phyloP scores from a whole-genome alignment of 2,113 vertebrate species.

The Cephalopholis sonnerati region DNA sequence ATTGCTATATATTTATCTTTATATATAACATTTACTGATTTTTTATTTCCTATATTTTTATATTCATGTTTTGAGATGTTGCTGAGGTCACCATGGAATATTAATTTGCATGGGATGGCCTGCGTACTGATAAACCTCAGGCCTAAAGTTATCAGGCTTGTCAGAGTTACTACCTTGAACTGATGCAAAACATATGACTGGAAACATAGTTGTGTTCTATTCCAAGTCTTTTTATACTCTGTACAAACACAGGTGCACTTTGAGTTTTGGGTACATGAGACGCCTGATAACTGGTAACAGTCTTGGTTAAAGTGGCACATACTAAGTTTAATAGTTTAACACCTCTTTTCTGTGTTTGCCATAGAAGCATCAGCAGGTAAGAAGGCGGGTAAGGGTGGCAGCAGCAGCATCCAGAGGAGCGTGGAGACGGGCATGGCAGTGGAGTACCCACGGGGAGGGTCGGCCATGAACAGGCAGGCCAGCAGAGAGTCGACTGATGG shows the following conservation, averaged over 20 bases:
- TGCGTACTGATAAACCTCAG: conserved; percentile 12
- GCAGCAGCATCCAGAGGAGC: conserved; percentile 94
- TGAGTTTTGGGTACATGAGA: conserved; percentile 15
- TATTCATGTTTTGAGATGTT: conserved; percentile 13
- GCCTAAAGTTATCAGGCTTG: conserved; percentile 54
- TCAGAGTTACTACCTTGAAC: conserved; percentile 14
- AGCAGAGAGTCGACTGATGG: conserved; percentile 97
- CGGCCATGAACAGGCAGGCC: conserved; percentile 94
- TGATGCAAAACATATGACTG: background rate
- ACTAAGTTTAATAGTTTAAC: background rate
- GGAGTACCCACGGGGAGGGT: conserved; percentile 89
- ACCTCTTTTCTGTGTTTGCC: background rate
- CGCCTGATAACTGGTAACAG: conserved; percentile 48
- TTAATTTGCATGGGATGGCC: conserved; percentile 55
- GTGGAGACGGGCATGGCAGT: conserved; percentile 98
- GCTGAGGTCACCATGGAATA: conserved; percentile 59
- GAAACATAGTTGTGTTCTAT: background rate
- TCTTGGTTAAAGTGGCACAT: background rate
- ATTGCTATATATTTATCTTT: background rate
- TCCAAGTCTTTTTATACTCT: background rate
- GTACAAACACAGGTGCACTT: background rate
- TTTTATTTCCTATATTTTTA: too few relatives aligned
- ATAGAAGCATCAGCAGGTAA: conserved; percentile 90
- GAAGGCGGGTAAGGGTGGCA: conserved; percentile 87
- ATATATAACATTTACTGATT: too few relatives aligned